A percentile compares a stretch with the other conserved stretches of the same genome.
phyloP scores from a whole-genome alignment of 1,140 invertebrate genomes.

The Orius insidiosus region DNA sequence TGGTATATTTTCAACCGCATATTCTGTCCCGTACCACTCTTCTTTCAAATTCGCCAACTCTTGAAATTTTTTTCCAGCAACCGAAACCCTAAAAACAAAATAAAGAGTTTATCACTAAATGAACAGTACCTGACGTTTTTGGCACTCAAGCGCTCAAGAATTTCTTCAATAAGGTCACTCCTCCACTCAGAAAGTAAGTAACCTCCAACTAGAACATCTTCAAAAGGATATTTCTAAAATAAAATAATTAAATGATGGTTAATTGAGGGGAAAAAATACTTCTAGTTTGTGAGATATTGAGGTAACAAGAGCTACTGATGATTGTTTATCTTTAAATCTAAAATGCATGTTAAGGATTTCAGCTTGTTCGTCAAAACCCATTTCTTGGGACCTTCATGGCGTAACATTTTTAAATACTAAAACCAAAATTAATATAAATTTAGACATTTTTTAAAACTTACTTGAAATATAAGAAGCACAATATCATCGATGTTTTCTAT shows the following conservation, averaged over 20 bases:
- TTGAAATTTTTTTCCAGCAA: slow-evolving; percentile 55
- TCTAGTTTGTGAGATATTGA: slow-evolving; percentile 5
- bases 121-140: slow-evolving; percentile 52
- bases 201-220: slow-evolving; percentile 63
- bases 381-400: slow-evolving; percentile 50
- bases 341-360: slow-evolving; percentile 68
- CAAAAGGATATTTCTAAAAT: slow-evolving; percentile 61
- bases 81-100: slow-evolving; percentile 35
- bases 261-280: neutral
- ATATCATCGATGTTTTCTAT: slow-evolving; percentile 75
- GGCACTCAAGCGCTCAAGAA: slow-evolving; percentile 56
- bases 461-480: slow-evolving; percentile 63
- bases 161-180: slow-evolving; percentile 60
- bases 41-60: slow-evolving; percentile 44
- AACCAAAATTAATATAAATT: slow-evolving; percentile 21
- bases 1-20: slow-evolving; percentile 51
- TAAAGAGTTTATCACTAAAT: too few relatives aligned
- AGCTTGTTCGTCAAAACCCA: slow-evolving; percentile 84
- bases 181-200: slow-evolving; percentile 68
- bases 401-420: slow-evolving; percentile 76
- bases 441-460: slow-evolving; percentile 22
- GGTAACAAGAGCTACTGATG: slow-evolving; percentile 31
- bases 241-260: neutral
- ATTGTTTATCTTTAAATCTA: slow-evolving; percentile 80
- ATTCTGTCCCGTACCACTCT: slow-evolving; percentile 83